A percentile compares a stretch with the other conserved stretches of the same genome.
phyloP scores from a whole-genome alignment of 2,797 vertebrate genomes.

The Sciurus carolinensis region DNA sequence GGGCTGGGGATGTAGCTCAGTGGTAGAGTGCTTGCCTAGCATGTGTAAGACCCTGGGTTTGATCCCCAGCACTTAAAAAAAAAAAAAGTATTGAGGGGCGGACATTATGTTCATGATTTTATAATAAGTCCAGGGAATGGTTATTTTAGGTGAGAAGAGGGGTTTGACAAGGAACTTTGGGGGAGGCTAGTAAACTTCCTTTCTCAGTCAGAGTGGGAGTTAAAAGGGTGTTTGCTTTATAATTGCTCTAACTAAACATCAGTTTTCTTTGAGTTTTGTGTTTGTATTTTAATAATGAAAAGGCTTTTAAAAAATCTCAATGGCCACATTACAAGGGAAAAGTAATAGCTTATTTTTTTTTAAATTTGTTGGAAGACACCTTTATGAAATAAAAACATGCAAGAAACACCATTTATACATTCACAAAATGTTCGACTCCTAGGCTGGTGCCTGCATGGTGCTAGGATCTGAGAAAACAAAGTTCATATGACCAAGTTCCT shows the following conservation, averaged over 20 bases:
- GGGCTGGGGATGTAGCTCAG: no score
- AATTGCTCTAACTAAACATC: background rate
- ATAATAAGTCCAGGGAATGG: background rate
- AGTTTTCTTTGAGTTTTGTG: constrained; percentile 13
- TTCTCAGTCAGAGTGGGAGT: background rate
- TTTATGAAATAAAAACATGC: constrained; percentile 31
- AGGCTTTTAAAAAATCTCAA: background rate
- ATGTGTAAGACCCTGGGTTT: no score
- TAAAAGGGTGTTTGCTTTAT: constrained; percentile 38
- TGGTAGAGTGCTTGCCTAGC: no score
- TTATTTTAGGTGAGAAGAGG: background rate
- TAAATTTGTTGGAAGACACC: background rate
- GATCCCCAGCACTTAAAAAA: no score
- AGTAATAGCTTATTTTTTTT: constrained; percentile 36
- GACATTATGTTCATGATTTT: background rate
- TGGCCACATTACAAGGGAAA: constrained; percentile 13
- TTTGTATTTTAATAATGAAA: constrained; percentile 48
- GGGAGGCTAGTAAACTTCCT: background rate
- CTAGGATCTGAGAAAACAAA: background rate
- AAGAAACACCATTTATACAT: constrained; percentile 4
- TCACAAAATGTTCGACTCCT: background rate
- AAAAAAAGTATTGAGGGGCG: no score
- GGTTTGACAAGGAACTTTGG: background rate
- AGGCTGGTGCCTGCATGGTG: background rate
- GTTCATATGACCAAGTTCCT: background rate